Evolutionary conservation across 2,113 vertebrate genomes (phyloP).

Genomic region (Corvus cornix): DNA sequence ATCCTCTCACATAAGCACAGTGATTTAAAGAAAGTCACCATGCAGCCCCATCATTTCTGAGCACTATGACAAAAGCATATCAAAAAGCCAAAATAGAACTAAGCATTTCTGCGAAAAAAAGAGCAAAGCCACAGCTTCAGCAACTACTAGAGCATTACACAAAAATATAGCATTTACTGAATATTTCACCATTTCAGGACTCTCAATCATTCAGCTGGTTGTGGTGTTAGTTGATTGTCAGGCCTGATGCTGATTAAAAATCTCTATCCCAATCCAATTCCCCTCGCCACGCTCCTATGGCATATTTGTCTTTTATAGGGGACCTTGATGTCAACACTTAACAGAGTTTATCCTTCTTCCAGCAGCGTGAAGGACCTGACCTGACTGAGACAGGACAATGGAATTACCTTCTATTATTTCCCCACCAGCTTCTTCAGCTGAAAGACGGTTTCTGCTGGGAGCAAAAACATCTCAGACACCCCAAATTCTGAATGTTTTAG

Average conservation of each 20-base stretch:
- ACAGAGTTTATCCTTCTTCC: background rate
- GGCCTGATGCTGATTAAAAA: conserved; percentile 40
- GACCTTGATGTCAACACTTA: conserved; percentile 18
- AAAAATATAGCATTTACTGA: background rate
- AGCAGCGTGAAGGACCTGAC: background rate
- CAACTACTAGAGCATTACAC: background rate
- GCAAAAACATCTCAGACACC: background rate
- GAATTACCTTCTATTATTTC: background rate
- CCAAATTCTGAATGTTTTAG: background rate
- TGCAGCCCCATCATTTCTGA: background rate
- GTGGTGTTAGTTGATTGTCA: background rate
- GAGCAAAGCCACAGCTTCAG: background rate
- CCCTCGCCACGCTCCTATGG: background rate
- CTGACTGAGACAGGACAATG: background rate
- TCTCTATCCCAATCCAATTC: background rate
- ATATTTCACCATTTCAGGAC: background rate
- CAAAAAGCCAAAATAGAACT: background rate
- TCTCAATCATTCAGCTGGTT: background rate
- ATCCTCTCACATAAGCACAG: background rate
- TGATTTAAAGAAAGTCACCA: background rate
- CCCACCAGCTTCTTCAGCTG: background rate
- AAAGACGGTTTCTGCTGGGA: background rate
- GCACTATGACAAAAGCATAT: background rate
- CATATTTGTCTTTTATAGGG: background rate
- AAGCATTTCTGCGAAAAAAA: background rate